phyloP scores from a whole-genome alignment of 2,113 vertebrate species.

The Phyllopteryx taeniolatus region DNA sequence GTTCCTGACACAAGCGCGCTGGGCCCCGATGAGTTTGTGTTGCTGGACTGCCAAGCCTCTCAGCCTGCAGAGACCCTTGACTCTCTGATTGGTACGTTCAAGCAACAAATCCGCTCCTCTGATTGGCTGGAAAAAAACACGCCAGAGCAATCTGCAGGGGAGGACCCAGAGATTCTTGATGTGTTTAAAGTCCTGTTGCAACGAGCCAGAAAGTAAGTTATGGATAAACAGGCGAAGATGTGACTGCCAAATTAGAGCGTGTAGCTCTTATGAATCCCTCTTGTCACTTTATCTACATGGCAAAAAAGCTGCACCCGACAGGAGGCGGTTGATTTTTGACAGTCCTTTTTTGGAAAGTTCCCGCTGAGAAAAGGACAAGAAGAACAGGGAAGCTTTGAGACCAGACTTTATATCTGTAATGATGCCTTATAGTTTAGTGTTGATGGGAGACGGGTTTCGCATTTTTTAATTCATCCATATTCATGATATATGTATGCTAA shows the following conservation, averaged over 20 bases:
- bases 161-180: conserved; percentile 81
- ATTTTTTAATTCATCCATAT: background rate
- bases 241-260: conserved; percentile 33
- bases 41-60: conserved; percentile 65
- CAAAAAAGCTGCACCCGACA: conserved; percentile 13
- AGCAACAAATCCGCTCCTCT: conserved; percentile 78
- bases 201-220: conserved; percentile 72
- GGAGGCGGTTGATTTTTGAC: conserved; percentile 10
- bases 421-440: conserved; percentile 32
- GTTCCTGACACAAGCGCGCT: conserved; percentile 35
- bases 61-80: conserved; percentile 63
- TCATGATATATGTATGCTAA: conserved; percentile 4
- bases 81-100: conserved; percentile 76
- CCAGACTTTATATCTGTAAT: conserved; percentile 1
- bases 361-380: conserved; percentile 1
- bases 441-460: background rate
- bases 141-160: conserved; percentile 76
- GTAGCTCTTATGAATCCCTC: conserved; percentile 14
- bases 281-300: conserved; percentile 1
- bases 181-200: conserved; percentile 81
- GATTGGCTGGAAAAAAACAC: conserved; percentile 84
- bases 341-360: conserved; percentile 6
- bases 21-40: conserved; percentile 67
- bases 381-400: background rate
- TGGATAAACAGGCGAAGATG: conserved; percentile 17